These are phyloP conservation scores for Gymnodraco acuticeps DNA, from an alignment of 2,797 vertebrate species.

Conservation along the genomic window DNA sequence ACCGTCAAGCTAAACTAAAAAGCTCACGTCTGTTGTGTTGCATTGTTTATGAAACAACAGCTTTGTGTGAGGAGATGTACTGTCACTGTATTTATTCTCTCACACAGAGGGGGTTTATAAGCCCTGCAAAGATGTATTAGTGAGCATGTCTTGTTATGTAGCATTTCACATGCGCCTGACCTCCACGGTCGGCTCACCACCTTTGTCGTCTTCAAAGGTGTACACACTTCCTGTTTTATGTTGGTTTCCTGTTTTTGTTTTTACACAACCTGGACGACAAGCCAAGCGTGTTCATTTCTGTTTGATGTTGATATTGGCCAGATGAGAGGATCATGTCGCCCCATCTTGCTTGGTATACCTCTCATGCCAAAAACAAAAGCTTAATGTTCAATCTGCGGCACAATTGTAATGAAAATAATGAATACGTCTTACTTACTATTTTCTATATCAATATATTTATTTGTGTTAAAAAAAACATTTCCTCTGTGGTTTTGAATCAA, in stretches of 20 bases:
- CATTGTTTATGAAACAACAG: conserved; percentile 69
- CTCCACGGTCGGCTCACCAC: conserved; percentile 34
- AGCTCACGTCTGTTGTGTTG: conserved; percentile 42
- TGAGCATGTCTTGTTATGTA: conserved; percentile 10
- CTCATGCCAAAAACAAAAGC: neutral
- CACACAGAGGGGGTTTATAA: conserved; percentile 23
- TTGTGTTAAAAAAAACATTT: neutral
- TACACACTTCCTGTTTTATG: conserved; percentile 70
- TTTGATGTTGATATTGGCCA: conserved; percentile 36
- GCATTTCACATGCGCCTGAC: conserved; percentile 53
- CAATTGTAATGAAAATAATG: neutral
- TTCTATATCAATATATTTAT: neutral
- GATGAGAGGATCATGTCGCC: neutral
- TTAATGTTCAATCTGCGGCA: neutral
- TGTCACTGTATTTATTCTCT: conserved; percentile 43
- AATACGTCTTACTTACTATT: neutral
- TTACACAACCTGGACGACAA: conserved; percentile 61
- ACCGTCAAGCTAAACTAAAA: conserved; percentile 19
- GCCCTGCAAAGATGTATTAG: conserved; percentile 39
- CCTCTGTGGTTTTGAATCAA: conserved; percentile 1
- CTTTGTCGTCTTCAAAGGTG: conserved; percentile 37
- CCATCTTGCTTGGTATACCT: neutral
- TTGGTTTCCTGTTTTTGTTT: conserved; percentile 83
- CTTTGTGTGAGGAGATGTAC: conserved; percentile 43
- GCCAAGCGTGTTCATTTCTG: conserved; percentile 3